Conservation (phyloP, 1,140 invertebrate genomes). For the Diuraphis noxia region DNA sequence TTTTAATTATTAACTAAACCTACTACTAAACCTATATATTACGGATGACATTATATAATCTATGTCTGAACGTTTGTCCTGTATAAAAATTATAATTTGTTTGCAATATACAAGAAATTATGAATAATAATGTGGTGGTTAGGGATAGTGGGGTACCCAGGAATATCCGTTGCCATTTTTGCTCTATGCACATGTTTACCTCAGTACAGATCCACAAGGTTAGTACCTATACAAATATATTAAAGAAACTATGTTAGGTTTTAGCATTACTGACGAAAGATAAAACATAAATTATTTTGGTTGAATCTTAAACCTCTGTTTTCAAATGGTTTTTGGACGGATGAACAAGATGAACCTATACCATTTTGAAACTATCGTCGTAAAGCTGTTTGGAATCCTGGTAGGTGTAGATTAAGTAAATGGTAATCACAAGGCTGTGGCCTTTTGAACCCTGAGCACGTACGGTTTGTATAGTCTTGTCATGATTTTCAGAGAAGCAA, state of each 20-base stretch:
- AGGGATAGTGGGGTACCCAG: neutral
- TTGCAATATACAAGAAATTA: neutral
- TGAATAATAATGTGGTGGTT: neutral
- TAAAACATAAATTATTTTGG: neutral
- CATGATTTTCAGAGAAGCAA: slow-evolving; percentile 6
- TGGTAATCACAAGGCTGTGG: neutral
- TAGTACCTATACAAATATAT: neutral
- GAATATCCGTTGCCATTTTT: neutral
- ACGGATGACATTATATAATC: too few species aligned
- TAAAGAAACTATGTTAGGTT: neutral
- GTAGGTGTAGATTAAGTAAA: slow-evolving; percentile 33
- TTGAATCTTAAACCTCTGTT: neutral
- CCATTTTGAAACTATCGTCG: neutral
- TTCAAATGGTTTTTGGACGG: neutral
- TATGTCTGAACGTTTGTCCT: too few species aligned
- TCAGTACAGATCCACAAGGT: neutral
- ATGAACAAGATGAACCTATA: neutral
- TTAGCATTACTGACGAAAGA: neutral
- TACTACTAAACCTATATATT: neutral
- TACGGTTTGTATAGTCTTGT: slow-evolving; percentile 21
- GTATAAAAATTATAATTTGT: neutral
- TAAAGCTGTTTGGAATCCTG: slow-evolving; percentile 6
- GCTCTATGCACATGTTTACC: neutral
- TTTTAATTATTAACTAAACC: neutral
- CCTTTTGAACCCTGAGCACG: neutral